phyloP scores from a whole-genome alignment of 2,113 vertebrate genomes.

The Siniperca knerii region DNA sequence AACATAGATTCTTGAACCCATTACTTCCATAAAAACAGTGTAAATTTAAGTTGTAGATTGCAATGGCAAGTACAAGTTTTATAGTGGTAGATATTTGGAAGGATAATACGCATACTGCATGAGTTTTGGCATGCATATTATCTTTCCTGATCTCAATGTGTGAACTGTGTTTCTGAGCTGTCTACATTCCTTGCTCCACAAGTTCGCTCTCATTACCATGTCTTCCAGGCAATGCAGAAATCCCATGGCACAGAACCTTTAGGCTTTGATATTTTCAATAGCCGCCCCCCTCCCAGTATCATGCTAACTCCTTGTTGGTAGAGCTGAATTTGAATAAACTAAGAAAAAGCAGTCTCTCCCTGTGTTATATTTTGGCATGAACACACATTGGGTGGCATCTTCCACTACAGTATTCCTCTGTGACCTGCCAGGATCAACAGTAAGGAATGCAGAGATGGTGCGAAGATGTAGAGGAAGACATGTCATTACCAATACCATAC shows the following conservation, averaged over 20 bases:
- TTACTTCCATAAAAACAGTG: conserved; percentile 13
- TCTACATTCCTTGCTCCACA: conserved; percentile 55
- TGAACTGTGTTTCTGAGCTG: conserved; percentile 50
- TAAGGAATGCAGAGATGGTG: conserved; percentile 54
- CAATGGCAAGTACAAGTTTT: conserved; percentile 36
- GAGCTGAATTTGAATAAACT: conserved; percentile 70
- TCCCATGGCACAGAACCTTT: conserved; percentile 67
- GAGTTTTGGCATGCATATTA: conserved; percentile 29
- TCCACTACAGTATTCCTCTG: conserved; percentile 54
- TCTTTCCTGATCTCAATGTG: conserved; percentile 51
- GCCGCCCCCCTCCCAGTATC: conserved; percentile 25
- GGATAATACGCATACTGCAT: conserved; percentile 13
- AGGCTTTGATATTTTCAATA: conserved; percentile 75
- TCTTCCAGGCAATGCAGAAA: conserved; percentile 62
- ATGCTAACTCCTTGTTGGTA: conserved; percentile 51
- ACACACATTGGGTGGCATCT: conserved; percentile 36
- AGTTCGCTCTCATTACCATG: conserved; percentile 67
- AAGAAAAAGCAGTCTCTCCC: conserved; percentile 23
- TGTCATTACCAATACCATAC: conserved; percentile 76
- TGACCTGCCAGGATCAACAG: conserved; percentile 64
- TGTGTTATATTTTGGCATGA: conserved; percentile 52
- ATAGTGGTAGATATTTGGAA: conserved; percentile 26
- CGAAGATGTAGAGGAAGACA: conserved; percentile 55
- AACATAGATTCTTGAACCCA: conserved; percentile 36
- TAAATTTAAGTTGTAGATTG: conserved; percentile 35